A percentile compares a stretch with the other conserved stretches of the same genome.
Conservation (phyloP, 2,113 vertebrate genomes). For the Rynchops niger region DNA sequence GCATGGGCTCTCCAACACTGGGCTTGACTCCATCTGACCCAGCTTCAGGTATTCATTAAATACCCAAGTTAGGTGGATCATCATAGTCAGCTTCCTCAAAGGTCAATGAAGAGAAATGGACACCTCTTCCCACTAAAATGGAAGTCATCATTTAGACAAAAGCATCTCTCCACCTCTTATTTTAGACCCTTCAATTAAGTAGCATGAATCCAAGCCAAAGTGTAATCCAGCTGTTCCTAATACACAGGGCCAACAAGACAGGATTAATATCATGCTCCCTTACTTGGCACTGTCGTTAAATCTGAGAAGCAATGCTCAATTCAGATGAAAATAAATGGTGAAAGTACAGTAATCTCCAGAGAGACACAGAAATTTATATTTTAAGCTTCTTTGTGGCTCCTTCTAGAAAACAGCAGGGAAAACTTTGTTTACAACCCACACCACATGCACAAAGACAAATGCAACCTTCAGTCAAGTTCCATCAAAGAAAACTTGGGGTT, state of each 20-base stretch:
- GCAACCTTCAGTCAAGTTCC: background rate
- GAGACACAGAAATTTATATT: background rate
- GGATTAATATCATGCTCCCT: background rate
- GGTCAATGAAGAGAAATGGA: background rate
- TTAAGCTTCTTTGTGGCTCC: background rate
- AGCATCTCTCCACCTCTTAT: background rate
- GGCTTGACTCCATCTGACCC: background rate
- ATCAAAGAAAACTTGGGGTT: background rate
- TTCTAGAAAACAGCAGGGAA: background rate
- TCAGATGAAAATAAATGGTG: background rate
- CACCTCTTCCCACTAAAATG: background rate
- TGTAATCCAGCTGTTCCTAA: no score
- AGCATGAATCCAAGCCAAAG: background rate
- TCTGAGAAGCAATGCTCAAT: background rate
- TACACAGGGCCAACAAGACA: background rate
- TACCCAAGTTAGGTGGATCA: background rate
- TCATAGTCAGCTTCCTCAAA: background rate
- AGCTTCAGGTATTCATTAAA: background rate
- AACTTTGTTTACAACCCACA: background rate
- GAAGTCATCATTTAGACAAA: background rate
- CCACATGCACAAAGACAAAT: background rate
- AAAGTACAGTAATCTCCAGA: background rate
- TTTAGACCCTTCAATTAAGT: background rate
- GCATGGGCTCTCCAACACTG: background rate
- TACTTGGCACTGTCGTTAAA: background rate